Evolutionary conservation across 2,888 invertebrate genomes (phyloP).

Genomic region (Caenorhabditis becei): DNA sequence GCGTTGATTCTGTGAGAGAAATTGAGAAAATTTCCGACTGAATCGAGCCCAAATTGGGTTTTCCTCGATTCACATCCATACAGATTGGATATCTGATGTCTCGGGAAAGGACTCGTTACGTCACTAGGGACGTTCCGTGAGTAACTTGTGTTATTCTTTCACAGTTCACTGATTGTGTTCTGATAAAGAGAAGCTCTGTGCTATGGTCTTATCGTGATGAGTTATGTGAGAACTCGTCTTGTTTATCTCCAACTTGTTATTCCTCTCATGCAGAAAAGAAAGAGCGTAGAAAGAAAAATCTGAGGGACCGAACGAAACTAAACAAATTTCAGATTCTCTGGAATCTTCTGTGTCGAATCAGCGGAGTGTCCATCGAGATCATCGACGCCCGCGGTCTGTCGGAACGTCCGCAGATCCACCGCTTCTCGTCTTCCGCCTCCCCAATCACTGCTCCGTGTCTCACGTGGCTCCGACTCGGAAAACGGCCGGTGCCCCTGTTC

Average conservation of each 20-base stretch:
- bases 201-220: neutral
- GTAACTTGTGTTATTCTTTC: neutral
- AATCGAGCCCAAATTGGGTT: neutral
- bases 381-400: slow-evolving; percentile 57
- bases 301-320: no score
- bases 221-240: neutral
- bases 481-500: slow-evolving; percentile 62
- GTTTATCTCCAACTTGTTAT: neutral
- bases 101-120: neutral
- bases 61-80: neutral
- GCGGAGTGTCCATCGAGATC: slow-evolving; percentile 56
- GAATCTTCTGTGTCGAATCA: slow-evolving; percentile 62
- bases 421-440: slow-evolving; percentile 38
- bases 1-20: neutral
- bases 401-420: slow-evolving; percentile 37
- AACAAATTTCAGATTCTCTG: slow-evolving; percentile 62
- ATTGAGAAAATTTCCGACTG: neutral
- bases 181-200: neutral
- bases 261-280: neutral
- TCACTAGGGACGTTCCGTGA: neutral
- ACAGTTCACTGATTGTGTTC: neutral
- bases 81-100: neutral
- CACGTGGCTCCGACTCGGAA: slow-evolving; percentile 63
- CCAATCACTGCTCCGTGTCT: slow-evolving; percentile 36
- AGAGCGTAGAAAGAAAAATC: neutral